Conservation (phyloP, 2,888 invertebrate species). For the Drosophila mettleri region DNA sequence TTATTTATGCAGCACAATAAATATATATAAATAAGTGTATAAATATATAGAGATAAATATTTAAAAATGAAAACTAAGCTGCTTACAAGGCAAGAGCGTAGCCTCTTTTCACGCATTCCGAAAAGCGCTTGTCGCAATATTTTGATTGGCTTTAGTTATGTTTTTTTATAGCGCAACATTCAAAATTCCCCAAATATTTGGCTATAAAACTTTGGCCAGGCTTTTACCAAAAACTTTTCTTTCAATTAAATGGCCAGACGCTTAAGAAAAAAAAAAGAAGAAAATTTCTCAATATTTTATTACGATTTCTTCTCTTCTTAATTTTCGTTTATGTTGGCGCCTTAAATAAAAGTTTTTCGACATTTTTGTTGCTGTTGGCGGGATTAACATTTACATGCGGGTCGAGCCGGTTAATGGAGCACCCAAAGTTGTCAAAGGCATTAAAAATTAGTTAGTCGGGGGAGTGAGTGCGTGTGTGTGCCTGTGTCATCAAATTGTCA, state of each 20-base stretch:
- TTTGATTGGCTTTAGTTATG: slow-evolving; percentile 57
- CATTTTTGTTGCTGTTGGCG: slow-evolving; percentile 17
- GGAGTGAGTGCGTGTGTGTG: slow-evolving; percentile 3
- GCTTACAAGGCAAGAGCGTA: slow-evolving; percentile 59
- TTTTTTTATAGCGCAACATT: slow-evolving; percentile 44
- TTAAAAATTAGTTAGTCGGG: slow-evolving; percentile 67
- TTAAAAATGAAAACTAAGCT: slow-evolving; percentile 56
- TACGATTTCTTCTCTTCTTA: slow-evolving; percentile 26
- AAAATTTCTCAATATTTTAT: slow-evolving; percentile 41
- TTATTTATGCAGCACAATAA: slow-evolving; percentile 13
- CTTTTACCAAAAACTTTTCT: slow-evolving; percentile 46
- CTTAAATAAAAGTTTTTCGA: slow-evolving; percentile 45
- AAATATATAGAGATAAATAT: slow-evolving; percentile 11
- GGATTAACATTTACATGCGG: slow-evolving; percentile 47
- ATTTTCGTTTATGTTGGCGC: slow-evolving; percentile 31
- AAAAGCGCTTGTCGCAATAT: slow-evolving; percentile 70
- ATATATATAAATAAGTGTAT: slow-evolving; percentile 16
- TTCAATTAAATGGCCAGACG: slow-evolving; percentile 60
- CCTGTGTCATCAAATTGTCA: slow-evolving; percentile 41
- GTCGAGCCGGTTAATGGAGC: slow-evolving; percentile 31
- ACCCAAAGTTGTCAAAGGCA: slow-evolving; percentile 37
- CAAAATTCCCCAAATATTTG: slow-evolving; percentile 68
- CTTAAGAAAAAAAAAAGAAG: slow-evolving; percentile 26
- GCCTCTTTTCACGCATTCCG: slow-evolving; percentile 17
- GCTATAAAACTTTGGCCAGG: slow-evolving; percentile 49